phyloP scores from a whole-genome alignment of 2,888 invertebrate genomes.

The Himalopsyche tibetana region DNA sequence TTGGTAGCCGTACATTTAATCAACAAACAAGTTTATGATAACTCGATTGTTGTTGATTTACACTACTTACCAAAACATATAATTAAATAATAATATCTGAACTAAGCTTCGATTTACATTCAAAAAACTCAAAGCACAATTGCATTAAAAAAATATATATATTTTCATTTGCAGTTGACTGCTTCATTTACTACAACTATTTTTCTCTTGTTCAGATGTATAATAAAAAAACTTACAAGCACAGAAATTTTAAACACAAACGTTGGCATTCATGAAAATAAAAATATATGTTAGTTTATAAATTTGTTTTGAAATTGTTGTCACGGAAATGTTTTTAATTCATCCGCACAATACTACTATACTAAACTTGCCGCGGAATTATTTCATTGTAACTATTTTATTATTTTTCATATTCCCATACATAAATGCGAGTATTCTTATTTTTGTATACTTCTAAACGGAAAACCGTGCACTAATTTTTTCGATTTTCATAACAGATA shows the following conservation, averaged over 20 bases:
- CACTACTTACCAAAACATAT: too few relatives aligned
- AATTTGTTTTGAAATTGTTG: neutral
- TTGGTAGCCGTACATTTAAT: too few relatives aligned
- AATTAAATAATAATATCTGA: too few relatives aligned
- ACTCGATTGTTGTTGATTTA: too few relatives aligned
- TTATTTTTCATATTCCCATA: neutral
- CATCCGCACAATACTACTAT: neutral
- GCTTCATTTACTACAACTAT: too few relatives aligned
- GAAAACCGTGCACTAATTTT: neutral
- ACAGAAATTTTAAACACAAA: neutral
- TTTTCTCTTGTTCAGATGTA: neutral
- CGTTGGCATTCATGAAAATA: neutral
- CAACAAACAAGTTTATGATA: too few relatives aligned
- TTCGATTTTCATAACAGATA: neutral
- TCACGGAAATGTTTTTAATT: constrained; percentile 5
- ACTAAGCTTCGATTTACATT: too few relatives aligned
- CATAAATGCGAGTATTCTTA: neutral
- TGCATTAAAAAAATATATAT: neutral
- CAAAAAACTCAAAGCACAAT: too few relatives aligned
- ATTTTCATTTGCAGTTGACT: neutral
- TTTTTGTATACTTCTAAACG: neutral
- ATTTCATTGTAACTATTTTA: neutral
- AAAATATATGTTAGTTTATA: neutral
- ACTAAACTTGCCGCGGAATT: neutral
- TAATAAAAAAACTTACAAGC: neutral